These are phyloP conservation scores for Eupithecia pulchellata DNA, from an alignment of 2,888 invertebrate genomes.

Conservation along the genomic window DNA sequence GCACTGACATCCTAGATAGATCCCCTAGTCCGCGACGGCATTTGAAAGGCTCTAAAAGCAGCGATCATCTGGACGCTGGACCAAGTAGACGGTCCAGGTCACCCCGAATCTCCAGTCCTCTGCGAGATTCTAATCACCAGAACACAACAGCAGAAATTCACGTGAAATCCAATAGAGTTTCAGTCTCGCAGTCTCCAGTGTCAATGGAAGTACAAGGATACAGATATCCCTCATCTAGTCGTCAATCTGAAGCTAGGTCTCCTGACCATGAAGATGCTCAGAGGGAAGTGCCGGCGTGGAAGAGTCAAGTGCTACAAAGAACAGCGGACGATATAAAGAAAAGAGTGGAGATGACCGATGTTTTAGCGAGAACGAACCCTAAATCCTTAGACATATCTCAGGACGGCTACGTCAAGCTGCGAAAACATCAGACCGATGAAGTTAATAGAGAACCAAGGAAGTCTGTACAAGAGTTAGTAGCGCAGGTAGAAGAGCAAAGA, in stretches of 20 bases:
- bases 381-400: slow-evolving; percentile 79
- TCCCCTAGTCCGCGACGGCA: slow-evolving; percentile 70
- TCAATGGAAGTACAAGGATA: slow-evolving; percentile 67
- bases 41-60: slow-evolving; percentile 75
- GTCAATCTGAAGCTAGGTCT: slow-evolving; percentile 69
- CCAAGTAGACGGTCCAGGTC: slow-evolving; percentile 67
- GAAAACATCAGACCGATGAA: slow-evolving; percentile 69
- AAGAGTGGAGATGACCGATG: slow-evolving; percentile 72
- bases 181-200: slow-evolving; percentile 74
- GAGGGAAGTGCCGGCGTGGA: slow-evolving; percentile 67
- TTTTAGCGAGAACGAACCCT: slow-evolving; percentile 59
- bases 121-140: slow-evolving; percentile 57
- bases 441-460: slow-evolving; percentile 75
- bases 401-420: slow-evolving; percentile 80
- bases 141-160: slow-evolving; percentile 81
- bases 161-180: slow-evolving; percentile 72
- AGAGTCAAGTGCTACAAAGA: slow-evolving; percentile 79
- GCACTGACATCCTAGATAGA: slow-evolving; percentile 79
- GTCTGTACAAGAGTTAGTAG: slow-evolving; percentile 87
- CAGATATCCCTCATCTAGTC: slow-evolving; percentile 68
- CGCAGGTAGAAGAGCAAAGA: slow-evolving; percentile 85
- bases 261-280: slow-evolving; percentile 62
- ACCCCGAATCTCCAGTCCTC: slow-evolving; percentile 54
- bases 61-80: slow-evolving; percentile 74
- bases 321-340: slow-evolving; percentile 79